A percentile compares a stretch with the other conserved stretches of the same genome.
Conservation (phyloP, 2,797 vertebrate genomes). For the Helostoma temminkii region DNA sequence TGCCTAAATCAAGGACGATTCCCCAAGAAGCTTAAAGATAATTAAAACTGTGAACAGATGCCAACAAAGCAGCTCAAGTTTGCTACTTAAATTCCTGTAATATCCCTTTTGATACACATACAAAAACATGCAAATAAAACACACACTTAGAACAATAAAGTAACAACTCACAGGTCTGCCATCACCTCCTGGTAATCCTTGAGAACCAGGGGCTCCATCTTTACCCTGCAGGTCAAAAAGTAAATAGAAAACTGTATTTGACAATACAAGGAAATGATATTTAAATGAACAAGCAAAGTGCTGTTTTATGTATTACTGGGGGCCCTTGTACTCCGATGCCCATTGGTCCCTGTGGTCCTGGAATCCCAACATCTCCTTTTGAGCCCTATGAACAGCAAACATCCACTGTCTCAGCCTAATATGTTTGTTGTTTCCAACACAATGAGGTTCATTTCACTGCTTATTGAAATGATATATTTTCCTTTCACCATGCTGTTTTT, state of each 20-base stretch:
- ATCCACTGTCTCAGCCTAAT: neutral
- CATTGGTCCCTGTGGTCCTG: constrained; percentile 85
- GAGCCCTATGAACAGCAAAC: constrained; percentile 82
- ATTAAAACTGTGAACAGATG: constrained; percentile 47
- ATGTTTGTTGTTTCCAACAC: neutral
- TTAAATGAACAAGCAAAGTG: constrained; percentile 16
- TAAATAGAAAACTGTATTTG: constrained; percentile 31
- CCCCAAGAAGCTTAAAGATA: constrained; percentile 65
- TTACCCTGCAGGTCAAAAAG: constrained; percentile 74
- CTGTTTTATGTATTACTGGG: constrained; percentile 78
- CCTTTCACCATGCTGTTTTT: neutral
- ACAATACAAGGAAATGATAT: constrained; percentile 15
- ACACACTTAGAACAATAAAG: constrained; percentile 5
- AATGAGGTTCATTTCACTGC: neutral
- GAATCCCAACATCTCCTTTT: constrained; percentile 83
- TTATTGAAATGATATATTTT: neutral
- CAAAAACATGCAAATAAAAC: constrained; percentile 32
- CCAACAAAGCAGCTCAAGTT: constrained; percentile 31
- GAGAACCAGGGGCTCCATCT: constrained; percentile 83
- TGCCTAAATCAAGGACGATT: constrained; percentile 76
- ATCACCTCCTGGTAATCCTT: constrained; percentile 84
- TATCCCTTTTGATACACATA: constrained; percentile 24
- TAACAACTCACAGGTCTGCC: constrained; percentile 86
- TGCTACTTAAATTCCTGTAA: constrained; percentile 27
- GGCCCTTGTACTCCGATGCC: constrained; percentile 83